phyloP scores from a whole-genome alignment of 2,113 vertebrate species.

The Craseonycteris thonglongyai region DNA sequence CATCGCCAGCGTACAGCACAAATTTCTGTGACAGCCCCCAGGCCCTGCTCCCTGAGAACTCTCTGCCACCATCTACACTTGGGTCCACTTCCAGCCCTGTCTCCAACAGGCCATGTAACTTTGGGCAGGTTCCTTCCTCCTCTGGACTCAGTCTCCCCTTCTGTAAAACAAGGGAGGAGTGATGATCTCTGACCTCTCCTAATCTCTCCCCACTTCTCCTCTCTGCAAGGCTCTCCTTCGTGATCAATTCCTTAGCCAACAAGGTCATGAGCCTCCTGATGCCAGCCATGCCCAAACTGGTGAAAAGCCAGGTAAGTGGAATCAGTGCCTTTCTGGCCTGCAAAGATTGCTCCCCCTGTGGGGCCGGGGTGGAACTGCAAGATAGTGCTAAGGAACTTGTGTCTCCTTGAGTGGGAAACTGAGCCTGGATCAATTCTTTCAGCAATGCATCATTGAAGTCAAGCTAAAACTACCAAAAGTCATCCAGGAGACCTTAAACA shows the following conservation, averaged over 20 bases:
- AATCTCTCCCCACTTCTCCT: not conserved
- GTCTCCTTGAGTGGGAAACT: not conserved
- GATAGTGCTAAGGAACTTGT: not conserved
- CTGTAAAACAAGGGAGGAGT: not conserved
- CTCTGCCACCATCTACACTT: not conserved
- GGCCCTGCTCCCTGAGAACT: not conserved
- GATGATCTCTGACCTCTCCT: not conserved
- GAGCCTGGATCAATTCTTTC: not conserved
- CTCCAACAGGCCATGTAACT: not conserved
- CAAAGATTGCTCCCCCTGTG: not conserved
- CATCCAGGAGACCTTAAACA: not conserved
- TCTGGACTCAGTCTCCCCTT: not conserved
- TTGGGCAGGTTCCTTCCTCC: not conserved
- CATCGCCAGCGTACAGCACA: not conserved
- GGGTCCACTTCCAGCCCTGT: not conserved
- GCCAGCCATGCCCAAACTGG: conserved; percentile 57
- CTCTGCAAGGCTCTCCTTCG: conserved; percentile 43
- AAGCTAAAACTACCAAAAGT: not conserved
- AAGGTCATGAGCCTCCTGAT: conserved; percentile 27
- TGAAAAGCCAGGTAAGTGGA: conserved; percentile 58
- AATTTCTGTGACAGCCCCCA: not conserved
- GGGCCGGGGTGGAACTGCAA: not conserved
- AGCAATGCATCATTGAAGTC: not conserved
- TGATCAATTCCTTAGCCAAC: conserved; percentile 38
- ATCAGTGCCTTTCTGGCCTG: not conserved